phyloP scores from a whole-genome alignment of 2,113 vertebrate genomes.

The Trichomycterus rosablanca region DNA sequence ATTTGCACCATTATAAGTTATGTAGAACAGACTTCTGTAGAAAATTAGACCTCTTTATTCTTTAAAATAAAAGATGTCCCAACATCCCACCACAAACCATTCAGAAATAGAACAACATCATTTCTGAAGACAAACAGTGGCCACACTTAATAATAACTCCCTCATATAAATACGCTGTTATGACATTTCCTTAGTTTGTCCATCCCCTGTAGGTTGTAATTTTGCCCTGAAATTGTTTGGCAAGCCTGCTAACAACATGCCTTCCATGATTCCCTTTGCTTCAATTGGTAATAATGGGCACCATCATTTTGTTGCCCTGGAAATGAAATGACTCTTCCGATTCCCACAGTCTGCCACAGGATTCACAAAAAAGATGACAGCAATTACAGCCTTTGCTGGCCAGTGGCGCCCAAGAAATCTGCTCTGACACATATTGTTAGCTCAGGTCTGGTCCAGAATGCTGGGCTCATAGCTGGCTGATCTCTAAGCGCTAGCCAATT shows the following conservation, averaged over 20 bases:
- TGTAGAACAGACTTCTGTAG: no score
- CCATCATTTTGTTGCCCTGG: conserved; percentile 58
- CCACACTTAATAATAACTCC: no score
- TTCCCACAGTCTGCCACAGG: conserved; percentile 53
- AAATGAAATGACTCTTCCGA: conserved; percentile 67
- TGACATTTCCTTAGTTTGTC: no score
- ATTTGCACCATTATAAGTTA: no score
- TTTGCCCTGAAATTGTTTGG: no score
- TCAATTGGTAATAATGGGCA: conserved; percentile 46
- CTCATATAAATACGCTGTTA: no score
- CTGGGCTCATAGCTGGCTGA: conserved; percentile 39
- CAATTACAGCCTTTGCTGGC: conserved; percentile 55
- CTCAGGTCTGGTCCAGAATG: conserved; percentile 43
- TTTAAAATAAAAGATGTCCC: no score
- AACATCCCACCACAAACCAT: no score
- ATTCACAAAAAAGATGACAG: conserved; percentile 48
- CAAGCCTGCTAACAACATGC: conserved; percentile 33
- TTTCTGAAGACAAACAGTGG: no score
- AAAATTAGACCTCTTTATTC: no score
- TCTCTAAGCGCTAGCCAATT: conserved; percentile 49
- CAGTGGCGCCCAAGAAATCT: conserved; percentile 31
- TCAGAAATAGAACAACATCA: no score
- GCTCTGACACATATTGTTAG: conserved; percentile 50
- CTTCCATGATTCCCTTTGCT: conserved; percentile 38
- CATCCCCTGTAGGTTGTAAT: no score